These are phyloP conservation scores for Vannuccia rotundouncinata DNA, from an alignment of 2,888 invertebrate genomes.

Conservation along the genomic window DNA sequence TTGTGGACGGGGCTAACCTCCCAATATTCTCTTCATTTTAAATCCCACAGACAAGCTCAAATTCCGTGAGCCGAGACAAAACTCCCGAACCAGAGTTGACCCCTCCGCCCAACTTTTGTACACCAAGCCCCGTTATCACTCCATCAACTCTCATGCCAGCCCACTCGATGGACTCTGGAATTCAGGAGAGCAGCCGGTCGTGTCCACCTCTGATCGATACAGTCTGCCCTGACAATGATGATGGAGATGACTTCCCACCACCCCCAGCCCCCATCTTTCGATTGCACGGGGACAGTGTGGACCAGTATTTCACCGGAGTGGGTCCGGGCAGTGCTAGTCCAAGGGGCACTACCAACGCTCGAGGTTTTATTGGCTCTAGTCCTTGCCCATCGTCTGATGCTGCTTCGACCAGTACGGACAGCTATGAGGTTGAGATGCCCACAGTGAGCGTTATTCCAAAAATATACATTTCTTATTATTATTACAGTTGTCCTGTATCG, in stretches of 20 bases:
- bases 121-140: not conserved
- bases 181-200: not conserved
- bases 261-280: not conserved
- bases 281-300: not conserved
- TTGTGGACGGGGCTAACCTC: too few species aligned
- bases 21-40: too few species aligned
- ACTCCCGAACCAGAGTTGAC: constrained; percentile 14
- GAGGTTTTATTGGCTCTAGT: not conserved
- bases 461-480: too few species aligned
- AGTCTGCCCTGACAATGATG: not conserved
- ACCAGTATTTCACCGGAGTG: not conserved
- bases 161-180: not conserved
- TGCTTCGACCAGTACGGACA: not conserved
- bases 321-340: too few species aligned
- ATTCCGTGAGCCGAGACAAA: not conserved
- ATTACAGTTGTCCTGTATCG: too few species aligned
- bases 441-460: too few species aligned
- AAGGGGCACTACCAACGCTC: not conserved
- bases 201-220: not conserved
- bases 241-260: not conserved
- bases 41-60: not conserved
- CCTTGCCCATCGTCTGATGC: not conserved
- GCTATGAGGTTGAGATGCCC: not conserved
- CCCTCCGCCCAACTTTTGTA: not conserved
- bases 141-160: not conserved